These are phyloP conservation scores for Pagetopsis macropterus DNA, from an alignment of 2,797 vertebrate species.

Conservation along the genomic window DNA sequence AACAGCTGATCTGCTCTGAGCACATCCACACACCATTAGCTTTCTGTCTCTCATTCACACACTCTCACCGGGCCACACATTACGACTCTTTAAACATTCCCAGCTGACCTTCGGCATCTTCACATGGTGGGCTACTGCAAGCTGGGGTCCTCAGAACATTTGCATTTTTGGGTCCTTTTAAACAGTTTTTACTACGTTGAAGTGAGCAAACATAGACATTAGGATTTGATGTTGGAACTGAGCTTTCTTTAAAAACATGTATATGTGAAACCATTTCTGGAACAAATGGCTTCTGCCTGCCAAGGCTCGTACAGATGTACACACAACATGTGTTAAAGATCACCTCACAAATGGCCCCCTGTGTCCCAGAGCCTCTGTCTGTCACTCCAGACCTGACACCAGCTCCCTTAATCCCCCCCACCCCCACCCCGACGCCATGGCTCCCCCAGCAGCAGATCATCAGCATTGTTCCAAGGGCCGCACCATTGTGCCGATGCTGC, in stretches of 20 bases:
- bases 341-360: slow-evolving; percentile 46
- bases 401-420: slow-evolving; percentile 61
- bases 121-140: no score
- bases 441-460: slow-evolving; percentile 56
- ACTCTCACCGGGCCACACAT: no score
- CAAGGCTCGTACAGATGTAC: slow-evolving; percentile 8
- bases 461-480: slow-evolving; percentile 45
- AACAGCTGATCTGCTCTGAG: no score
- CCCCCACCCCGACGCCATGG: slow-evolving; percentile 18
- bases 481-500: slow-evolving; percentile 51
- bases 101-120: no score
- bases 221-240: background rate
- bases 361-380: slow-evolving; percentile 47
- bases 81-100: no score
- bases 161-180: background rate
- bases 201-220: background rate
- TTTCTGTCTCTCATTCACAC: no score
- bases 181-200: background rate
- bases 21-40: no score
- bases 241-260: background rate
- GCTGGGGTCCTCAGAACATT: no score
- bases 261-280: background rate
- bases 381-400: slow-evolving; percentile 62
- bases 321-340: slow-evolving; percentile 31
- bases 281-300: background rate